phyloP scores from a whole-genome alignment of 2,113 vertebrate species.

The Chloropsis cyanopogon region DNA sequence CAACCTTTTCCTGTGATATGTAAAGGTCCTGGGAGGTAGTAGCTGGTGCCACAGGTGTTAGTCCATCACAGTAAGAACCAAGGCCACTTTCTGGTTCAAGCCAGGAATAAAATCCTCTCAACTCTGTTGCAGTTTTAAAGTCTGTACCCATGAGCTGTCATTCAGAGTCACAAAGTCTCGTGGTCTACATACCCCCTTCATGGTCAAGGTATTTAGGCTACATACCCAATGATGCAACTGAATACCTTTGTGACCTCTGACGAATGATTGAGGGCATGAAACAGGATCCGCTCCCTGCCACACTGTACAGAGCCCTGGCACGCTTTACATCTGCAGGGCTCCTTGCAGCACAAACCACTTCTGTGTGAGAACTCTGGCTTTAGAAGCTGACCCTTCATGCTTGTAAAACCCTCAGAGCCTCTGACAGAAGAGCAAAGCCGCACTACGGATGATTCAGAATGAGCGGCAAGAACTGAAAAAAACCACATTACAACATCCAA shows the following conservation, averaged over 20 bases:
- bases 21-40: not conserved
- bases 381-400: not conserved
- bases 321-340: constrained; percentile 25
- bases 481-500: not conserved
- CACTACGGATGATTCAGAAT: not conserved
- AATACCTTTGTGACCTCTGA: constrained; percentile 40
- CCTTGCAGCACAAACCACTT: not conserved
- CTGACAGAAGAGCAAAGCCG: not conserved
- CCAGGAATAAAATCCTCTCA: not conserved
- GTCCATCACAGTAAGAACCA: not conserved
- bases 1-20: not conserved
- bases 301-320: not conserved
- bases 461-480: not conserved
- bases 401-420: not conserved
- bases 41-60: constrained; percentile 21
- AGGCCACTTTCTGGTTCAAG: not conserved
- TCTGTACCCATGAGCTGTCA: not conserved
- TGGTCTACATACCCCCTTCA: constrained; percentile 38
- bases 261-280: constrained; percentile 18
- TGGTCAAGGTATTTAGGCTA: constrained; percentile 56
- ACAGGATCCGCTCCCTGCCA: not conserved
- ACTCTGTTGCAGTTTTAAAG: not conserved
- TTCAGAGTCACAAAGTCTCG: constrained; percentile 18
- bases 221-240: constrained; percentile 43
- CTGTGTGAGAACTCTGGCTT: not conserved